These are phyloP conservation scores for Helostoma temminkii DNA, from an alignment of 2,797 vertebrate species.

Conservation along the genomic window DNA sequence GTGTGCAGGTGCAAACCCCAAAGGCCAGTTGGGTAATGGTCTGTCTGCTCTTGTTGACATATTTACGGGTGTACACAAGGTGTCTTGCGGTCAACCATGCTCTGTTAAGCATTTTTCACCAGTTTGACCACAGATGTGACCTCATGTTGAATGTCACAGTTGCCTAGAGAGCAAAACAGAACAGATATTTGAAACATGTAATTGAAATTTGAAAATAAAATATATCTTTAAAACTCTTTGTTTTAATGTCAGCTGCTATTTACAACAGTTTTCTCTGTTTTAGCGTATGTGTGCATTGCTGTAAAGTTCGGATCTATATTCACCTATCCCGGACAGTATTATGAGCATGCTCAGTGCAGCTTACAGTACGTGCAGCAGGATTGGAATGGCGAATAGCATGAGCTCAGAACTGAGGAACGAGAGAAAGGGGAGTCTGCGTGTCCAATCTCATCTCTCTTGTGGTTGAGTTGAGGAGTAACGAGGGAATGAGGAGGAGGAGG, in stretches of 20 bases:
- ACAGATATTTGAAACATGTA: constrained; percentile 44
- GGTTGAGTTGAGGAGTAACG: constrained; percentile 47
- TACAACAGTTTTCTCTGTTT: constrained; percentile 36
- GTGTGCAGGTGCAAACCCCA: constrained; percentile 73
- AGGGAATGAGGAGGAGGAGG: constrained; percentile 35
- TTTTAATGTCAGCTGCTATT: constrained; percentile 4
- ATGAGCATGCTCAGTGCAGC: constrained; percentile 11
- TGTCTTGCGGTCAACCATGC: constrained; percentile 52
- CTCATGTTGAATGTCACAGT: constrained; percentile 56
- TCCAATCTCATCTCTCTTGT: constrained; percentile 66
- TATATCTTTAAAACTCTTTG: too few species aligned
- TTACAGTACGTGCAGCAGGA: constrained; percentile 25
- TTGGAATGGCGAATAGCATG: constrained; percentile 50
- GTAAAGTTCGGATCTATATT: constrained; percentile 60
- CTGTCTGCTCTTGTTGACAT: constrained; percentile 65
- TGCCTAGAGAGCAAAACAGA: constrained; percentile 11
- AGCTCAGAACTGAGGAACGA: constrained; percentile 62
- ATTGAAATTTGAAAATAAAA: constrained; percentile 29
- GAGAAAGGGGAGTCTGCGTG: constrained; percentile 49
- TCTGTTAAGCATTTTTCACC: constrained; percentile 59
- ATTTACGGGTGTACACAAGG: constrained; percentile 65
- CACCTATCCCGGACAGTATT: constrained; percentile 21
- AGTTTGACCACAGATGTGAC: constrained; percentile 66
- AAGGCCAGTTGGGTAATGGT: constrained; percentile 72
- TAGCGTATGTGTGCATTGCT: constrained; percentile 41